Evolutionary conservation across 2,888 invertebrate genomes (phyloP), one percentile per base, ranked within the genome.

Genomic region (Empis stercorea): DNA sequence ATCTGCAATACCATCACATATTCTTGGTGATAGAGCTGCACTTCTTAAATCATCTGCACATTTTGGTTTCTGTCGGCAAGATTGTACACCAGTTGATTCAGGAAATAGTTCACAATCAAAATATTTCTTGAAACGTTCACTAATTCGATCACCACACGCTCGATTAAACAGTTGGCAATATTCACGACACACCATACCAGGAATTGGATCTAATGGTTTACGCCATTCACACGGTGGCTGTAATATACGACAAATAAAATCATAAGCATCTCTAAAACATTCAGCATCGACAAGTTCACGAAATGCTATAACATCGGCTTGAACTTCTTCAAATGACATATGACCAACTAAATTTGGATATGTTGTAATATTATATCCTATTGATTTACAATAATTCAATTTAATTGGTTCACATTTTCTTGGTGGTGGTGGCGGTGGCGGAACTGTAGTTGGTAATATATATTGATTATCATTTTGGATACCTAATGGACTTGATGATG

Each of bases 271-370:
- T 52, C 83, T 76, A 58, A 87, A 91, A 64, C 93, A 93, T 67
- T 92, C 91, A 1, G 87, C 87, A 63, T 92, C 92, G 9, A 92
- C 81, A n/a, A 92, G 70, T 63, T 86, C 88, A 50, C 87, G 79
- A 62, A 86, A 89, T 0, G 84, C 76, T 42, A 89, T 87, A 16
- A 91, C 76, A 63, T 91, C 84, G 37, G 80, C 76, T 53, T 76
- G 70, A 5, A 91, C 77, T 38, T 83, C 82, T 23, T 78, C 75
- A 9, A 71, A 59, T 20, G 60, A 68, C 46, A 64, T 69, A 56
- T 84, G 84, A 0, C 80, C 80, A 47, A 84, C 63, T 5, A 67
- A 51, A 65, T 92, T 92, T 0, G 91, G 91, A 63, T 86, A 91
- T 0, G 87, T 81, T 0, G 91, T 91, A 10, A 75, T 63, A 61